Evolutionary conservation across 2,888 invertebrate species (phyloP), one percentile per base, ranked within the genome.

Genomic region (Spicauda simplicius): DNA sequence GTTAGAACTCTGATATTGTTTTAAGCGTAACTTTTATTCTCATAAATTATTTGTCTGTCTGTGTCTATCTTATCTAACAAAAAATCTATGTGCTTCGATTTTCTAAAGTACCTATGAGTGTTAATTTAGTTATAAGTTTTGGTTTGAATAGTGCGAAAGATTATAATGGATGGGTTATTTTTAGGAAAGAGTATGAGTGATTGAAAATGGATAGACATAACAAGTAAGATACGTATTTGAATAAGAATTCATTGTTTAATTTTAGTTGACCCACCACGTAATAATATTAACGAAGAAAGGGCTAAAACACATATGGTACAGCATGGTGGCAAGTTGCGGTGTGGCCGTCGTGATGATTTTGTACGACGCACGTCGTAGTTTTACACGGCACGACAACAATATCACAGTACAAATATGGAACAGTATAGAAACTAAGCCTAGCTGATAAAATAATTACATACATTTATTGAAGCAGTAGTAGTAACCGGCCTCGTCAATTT

Each of bases 81-180:
- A 50, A 50, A 7, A 14, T 59, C 48, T 50, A 11, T 59, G 59
- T 50, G 60, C 60, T 60, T 59, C 25, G 50, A 48, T 16, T 50
- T 50, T 53, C 25, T 53, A 10, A 14, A 53, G 19, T 52, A 19
- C 53, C 6, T 53, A 53, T 53, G 1, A 50, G n/a, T 50, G 18
- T 50, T 50, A 18, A 18, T 50, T 18, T 50, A 50, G 8, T 50
- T 50, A 18, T 50, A 18, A 18, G 10, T 50, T 18, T 48, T 50
- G 18, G 50, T 18, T n/a, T 50, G 50, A 18, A 50, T 50, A 50
- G 6, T 50, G 50, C 50, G 50, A 50, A 50, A 50, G 50, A 50
- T 50, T 16, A 50, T 18, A 45, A 50, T 50, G 10, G 50, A 30
- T 84, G 84, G 84, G 86, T 84, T 85, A 85, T 45, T 82, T 83